phyloP scores from a whole-genome alignment of 2,888 invertebrate genomes.

The Noctua janthe region DNA sequence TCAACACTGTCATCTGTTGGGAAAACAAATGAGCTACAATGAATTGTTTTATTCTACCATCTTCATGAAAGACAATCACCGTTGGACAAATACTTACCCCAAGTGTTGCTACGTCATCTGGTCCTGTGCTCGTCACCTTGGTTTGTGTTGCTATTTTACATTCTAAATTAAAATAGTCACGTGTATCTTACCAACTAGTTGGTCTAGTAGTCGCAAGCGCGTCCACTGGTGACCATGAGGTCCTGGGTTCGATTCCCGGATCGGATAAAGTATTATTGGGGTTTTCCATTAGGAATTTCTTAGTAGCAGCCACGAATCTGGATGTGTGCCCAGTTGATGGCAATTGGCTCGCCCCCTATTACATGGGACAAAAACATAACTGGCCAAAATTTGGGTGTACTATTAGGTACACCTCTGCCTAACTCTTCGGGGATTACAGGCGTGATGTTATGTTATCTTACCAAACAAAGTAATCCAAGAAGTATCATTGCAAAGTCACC shows the following conservation, averaged over 20 bases:
- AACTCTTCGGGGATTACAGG: no score
- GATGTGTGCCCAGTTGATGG: no score
- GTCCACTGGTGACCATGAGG: neutral
- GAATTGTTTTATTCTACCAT: neutral
- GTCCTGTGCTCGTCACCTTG: neutral
- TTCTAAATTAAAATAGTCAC: neutral
- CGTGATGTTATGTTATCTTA: neutral
- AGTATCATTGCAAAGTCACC: constrained; percentile 23
- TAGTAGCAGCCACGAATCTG: no score
- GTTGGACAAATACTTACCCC: neutral
- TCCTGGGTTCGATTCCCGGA: neutral
- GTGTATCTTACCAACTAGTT: no score
- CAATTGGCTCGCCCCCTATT: no score
- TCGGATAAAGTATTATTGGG: neutral
- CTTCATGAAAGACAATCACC: neutral
- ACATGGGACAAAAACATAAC: no score
- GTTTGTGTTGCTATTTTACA: neutral
- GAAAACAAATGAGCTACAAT: neutral
- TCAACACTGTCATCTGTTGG: neutral
- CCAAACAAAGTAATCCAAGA: constrained; percentile 4
- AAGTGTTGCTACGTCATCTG: neutral
- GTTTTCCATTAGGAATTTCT: no score
- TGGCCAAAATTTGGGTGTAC: no score
- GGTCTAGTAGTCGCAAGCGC: no score
- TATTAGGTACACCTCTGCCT: no score